A percentile compares a stretch with the other conserved stretches of the same genome.
These are phyloP conservation scores for Campylorhamphus procurvoides DNA, from an alignment of 2,113 vertebrate genomes.

Conservation along the genomic window DNA sequence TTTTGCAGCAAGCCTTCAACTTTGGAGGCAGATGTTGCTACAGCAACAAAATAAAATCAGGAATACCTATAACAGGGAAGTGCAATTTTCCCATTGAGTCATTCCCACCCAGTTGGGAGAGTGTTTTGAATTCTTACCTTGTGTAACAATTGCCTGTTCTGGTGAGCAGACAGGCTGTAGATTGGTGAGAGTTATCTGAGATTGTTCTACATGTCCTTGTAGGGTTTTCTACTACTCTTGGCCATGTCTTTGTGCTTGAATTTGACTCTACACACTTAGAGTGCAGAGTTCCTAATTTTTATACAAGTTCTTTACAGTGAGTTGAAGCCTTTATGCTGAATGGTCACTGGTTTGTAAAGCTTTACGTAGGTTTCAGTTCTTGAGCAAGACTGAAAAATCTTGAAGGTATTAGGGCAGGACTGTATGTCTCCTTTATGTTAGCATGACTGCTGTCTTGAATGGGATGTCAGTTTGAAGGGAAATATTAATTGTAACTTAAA, in stretches of 20 bases:
- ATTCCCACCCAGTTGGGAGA: neutral
- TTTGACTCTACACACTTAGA: neutral
- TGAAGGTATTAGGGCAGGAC: neutral
- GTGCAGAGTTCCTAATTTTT: neutral
- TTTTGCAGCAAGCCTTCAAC: neutral
- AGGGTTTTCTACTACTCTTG: neutral
- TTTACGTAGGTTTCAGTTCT: neutral
- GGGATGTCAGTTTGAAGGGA: neutral
- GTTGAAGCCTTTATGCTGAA: neutral
- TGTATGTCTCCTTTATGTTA: neutral
- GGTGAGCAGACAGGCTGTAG: neutral
- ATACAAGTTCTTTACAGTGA: neutral
- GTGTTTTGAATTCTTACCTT: neutral
- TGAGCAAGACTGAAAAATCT: neutral
- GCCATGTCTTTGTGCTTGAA: neutral
- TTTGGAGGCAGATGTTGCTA: neutral
- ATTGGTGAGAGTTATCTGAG: neutral
- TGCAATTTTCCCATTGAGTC: neutral
- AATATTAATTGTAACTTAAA: neutral
- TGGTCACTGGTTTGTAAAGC: neutral
- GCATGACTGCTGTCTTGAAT: neutral
- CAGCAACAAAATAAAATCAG: neutral
- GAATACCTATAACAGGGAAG: neutral
- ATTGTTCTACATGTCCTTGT: accelerated
- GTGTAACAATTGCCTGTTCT: neutral